phyloP scores from a whole-genome alignment of 2,113 vertebrate species.

The Hydrolagus affinis region DNA sequence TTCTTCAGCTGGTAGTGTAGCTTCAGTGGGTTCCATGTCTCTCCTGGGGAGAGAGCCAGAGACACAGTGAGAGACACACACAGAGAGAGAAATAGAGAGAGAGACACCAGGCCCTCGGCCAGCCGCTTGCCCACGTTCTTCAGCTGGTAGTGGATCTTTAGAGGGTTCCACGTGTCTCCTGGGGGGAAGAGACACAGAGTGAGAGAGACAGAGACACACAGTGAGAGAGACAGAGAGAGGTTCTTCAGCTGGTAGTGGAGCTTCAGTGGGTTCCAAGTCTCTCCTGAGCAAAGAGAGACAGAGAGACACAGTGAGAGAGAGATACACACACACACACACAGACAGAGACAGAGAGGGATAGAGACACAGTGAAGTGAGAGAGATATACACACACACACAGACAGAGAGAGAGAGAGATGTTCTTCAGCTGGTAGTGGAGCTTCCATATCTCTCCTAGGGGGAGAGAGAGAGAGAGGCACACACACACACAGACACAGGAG shows the following conservation, averaged over 20 bases:
- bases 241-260: neutral
- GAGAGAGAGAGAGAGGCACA: neutral
- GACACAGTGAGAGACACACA: no score
- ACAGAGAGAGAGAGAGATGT: no score
- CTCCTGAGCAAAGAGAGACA: neutral
- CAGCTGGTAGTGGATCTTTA: no score
- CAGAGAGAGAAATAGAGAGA: no score
- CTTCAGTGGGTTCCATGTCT: neutral
- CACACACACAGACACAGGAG: neutral
- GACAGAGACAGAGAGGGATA: neutral
- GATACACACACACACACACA: neutral
- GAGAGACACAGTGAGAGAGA: neutral
- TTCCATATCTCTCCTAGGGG: no score
- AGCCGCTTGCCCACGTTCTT: neutral
- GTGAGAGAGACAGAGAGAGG: no score
- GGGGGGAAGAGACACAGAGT: no score
- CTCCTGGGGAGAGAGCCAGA: neutral
- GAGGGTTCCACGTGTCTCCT: neutral
- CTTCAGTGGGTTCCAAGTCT: neutral
- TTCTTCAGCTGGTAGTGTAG: neutral
- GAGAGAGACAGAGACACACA: no score
- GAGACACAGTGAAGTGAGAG: neutral
- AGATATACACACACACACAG: neutral
- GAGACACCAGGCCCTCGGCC: neutral
- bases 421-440: fast-evolving